These are phyloP conservation scores for Suricata suricatta DNA, from an alignment of 2,113 vertebrate genomes.

Conservation along the genomic window DNA sequence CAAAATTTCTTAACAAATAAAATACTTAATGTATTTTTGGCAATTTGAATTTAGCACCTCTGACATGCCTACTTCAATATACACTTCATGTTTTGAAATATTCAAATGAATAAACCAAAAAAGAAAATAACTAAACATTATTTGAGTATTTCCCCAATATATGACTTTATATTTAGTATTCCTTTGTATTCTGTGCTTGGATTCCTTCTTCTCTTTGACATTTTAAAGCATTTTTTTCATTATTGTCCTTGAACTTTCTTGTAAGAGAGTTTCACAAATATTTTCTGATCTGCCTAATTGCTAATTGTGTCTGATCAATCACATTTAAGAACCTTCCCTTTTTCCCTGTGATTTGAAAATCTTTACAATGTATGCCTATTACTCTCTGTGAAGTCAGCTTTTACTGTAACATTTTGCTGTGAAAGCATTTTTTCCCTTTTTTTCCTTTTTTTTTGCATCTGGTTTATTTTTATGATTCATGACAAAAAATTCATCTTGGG, in stretches of 20 bases:
- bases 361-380: constrained; percentile 5
- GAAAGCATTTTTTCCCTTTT: constrained; percentile 1
- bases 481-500: constrained; percentile 56
- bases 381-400: constrained; percentile 24
- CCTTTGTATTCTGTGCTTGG: not conserved
- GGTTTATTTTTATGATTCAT: constrained; percentile 63
- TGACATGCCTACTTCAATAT: not conserved
- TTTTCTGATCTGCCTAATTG: constrained; percentile 54
- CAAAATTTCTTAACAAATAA: not conserved
- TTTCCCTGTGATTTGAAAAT: not conserved
- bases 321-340: not conserved
- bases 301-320: constrained; percentile 7
- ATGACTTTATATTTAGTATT: constrained; percentile 35
- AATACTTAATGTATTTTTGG: not conserved
- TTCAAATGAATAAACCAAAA: not conserved
- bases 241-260: constrained; percentile 36
- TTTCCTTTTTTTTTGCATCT: constrained; percentile 27
- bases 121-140: not conserved
- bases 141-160: not conserved
- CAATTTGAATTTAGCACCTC: not conserved
- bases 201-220: not conserved
- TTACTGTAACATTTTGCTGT: constrained; percentile 38
- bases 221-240: not conserved
- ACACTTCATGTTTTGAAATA: not conserved
- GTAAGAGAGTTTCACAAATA: constrained; percentile 15